phyloP scores from a whole-genome alignment of 2,888 invertebrate species.

The Exephanes ischioxanthus region DNA sequence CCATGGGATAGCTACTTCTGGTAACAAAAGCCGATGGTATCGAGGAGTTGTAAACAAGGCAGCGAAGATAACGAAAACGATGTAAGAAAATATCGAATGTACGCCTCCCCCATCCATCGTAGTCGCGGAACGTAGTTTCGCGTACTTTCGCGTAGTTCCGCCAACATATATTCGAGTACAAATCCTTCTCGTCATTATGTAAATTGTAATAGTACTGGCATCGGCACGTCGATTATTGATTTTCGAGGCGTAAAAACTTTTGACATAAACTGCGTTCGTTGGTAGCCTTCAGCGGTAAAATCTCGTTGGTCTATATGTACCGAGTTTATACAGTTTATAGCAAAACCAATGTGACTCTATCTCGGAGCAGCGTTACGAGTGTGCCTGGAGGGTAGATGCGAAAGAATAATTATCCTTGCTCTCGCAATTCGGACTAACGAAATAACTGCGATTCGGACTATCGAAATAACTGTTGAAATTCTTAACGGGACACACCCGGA shows the following conservation, averaged over 20 bases:
- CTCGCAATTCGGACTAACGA: background rate
- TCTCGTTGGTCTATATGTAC: constrained; percentile 22
- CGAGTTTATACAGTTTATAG: constrained; percentile 10
- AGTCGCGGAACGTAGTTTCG: background rate
- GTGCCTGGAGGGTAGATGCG: background rate
- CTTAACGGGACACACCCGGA: no score
- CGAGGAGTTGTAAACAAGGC: constrained; percentile 48
- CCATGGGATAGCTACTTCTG: background rate
- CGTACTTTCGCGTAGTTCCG: no score
- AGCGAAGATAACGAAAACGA: constrained; percentile 63
- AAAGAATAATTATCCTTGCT: background rate
- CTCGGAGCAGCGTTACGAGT: background rate
- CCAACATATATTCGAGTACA: constrained; percentile 6
- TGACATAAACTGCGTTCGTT: constrained; percentile 8
- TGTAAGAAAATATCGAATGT: constrained; percentile 75
- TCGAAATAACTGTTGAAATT: no score
- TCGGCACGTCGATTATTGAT: constrained; percentile 8
- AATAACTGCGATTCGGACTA: no score
- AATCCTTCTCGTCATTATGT: constrained; percentile 31
- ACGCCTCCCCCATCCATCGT: constrained; percentile 12
- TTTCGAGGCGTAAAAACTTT: background rate
- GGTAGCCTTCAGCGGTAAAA: constrained; percentile 14
- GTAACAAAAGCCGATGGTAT: constrained; percentile 41
- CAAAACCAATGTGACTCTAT: background rate
- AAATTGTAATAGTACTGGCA: constrained; percentile 49